A percentile compares a stretch with the other conserved stretches of the same genome.
Evolutionary conservation across 2,797 vertebrate genomes (phyloP).

Genomic region (Clarias fuscus): DNA sequence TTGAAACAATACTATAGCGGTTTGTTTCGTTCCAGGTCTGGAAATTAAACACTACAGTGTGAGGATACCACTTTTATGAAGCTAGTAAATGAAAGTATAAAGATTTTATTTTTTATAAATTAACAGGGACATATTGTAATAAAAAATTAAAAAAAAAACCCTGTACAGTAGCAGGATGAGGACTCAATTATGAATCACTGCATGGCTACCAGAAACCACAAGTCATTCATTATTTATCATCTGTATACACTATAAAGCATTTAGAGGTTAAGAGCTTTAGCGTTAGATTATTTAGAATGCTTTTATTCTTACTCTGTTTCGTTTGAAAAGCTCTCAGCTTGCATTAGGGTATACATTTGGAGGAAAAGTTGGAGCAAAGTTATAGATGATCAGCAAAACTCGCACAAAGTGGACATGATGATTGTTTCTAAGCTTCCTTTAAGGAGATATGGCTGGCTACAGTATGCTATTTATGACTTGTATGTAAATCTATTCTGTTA

Average conservation of each 20-base stretch:
- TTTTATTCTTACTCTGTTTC: conserved; percentile 8
- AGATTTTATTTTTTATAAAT: neutral
- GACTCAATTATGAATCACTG: neutral
- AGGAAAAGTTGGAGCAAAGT: neutral
- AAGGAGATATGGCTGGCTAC: neutral
- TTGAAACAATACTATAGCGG: neutral
- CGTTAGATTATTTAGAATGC: neutral
- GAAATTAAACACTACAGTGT: too few relatives aligned
- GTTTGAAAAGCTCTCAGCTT: neutral
- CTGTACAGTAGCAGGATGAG: neutral
- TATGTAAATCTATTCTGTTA: neutral
- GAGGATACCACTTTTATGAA: too few relatives aligned
- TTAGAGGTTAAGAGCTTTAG: conserved; percentile 14
- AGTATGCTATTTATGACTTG: too few relatives aligned
- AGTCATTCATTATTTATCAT: conserved; percentile 24
- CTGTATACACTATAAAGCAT: neutral
- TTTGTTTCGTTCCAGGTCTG: neutral
- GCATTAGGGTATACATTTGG: neutral
- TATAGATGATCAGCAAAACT: neutral
- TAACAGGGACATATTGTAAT: neutral
- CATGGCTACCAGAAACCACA: neutral
- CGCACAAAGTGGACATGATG: neutral
- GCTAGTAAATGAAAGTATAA: neutral
- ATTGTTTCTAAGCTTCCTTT: neutral
- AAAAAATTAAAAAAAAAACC: neutral